phyloP scores from a whole-genome alignment of 2,888 invertebrate genomes.

The Monoplex corrugatus region DNA sequence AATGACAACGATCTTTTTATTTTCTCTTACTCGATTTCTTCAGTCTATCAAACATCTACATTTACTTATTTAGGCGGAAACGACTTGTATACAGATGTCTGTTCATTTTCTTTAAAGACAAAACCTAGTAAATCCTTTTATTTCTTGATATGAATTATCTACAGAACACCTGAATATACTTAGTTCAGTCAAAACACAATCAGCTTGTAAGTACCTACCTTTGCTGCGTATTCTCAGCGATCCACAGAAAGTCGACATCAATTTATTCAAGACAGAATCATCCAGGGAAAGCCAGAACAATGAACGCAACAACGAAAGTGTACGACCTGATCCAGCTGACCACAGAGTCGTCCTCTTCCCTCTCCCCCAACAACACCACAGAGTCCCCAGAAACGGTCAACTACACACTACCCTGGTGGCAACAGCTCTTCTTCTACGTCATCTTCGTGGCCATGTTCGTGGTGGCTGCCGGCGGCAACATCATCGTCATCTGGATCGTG shows the following conservation, averaged over 20 bases:
- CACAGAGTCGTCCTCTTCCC: not conserved
- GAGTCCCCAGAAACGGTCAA: not conserved
- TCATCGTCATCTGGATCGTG: constrained; percentile 99
- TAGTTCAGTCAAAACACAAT: too few species aligned
- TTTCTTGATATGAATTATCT: too few species aligned
- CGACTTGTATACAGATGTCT: too few species aligned
- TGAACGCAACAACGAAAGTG: not conserved
- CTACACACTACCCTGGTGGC: constrained; percentile 77
- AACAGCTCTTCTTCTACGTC: constrained; percentile 92
- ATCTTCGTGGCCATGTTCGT: constrained; percentile 94
- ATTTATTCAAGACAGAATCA: not conserved
- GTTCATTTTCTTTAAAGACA: too few species aligned
- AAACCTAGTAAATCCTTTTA: too few species aligned
- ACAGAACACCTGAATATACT: too few species aligned
- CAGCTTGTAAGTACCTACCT: too few species aligned
- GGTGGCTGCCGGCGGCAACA: constrained; percentile 97
- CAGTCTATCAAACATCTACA: too few species aligned
- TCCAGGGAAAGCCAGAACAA: not conserved
- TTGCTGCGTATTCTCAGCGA: not conserved
- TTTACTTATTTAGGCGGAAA: too few species aligned
- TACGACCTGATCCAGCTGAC: not conserved
- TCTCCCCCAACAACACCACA: constrained; percentile 31
- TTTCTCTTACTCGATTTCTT: too few species aligned
- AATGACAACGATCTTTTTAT: too few species aligned
- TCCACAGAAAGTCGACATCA: not conserved